A percentile compares a stretch with the other conserved stretches of the same genome.
Evolutionary conservation across 2,888 invertebrate genomes (phyloP).

Genomic region (Timema cristinae): DNA sequence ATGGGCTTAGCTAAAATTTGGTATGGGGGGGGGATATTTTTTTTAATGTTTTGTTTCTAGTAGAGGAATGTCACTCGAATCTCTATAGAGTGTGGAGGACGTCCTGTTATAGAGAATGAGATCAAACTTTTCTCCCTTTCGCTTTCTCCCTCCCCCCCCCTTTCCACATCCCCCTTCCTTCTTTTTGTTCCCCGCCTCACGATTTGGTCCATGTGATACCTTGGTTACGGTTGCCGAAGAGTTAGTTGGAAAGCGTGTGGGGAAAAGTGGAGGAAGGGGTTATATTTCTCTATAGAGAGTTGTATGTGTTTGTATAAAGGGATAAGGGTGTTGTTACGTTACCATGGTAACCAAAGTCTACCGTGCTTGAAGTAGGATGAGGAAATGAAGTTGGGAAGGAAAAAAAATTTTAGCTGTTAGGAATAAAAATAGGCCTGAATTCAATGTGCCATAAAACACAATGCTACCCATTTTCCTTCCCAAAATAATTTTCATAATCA

Average conservation of each 20-base stretch:
- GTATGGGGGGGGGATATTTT: not conserved
- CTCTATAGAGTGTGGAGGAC: conserved; percentile 18
- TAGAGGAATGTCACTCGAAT: conserved; percentile 20
- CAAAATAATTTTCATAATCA: too few species aligned
- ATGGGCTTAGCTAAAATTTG: too few species aligned
- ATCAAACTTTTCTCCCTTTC: conserved; percentile 18
- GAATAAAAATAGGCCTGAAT: too few species aligned
- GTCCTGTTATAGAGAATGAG: conserved; percentile 29
- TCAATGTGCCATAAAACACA: too few species aligned
- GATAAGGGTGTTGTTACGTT: conserved; percentile 23
- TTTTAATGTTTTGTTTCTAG: not conserved
- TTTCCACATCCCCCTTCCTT: too few species aligned
- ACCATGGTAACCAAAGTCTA: conserved; percentile 20
- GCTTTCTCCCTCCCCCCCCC: not conserved
- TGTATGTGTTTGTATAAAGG: too few species aligned
- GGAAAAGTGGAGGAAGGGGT: not conserved
- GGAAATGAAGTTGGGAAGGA: too few species aligned
- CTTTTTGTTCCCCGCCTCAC: too few species aligned
- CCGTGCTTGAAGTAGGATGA: too few species aligned
- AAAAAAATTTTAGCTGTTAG: too few species aligned
- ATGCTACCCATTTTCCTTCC: too few species aligned
- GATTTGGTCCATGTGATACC: conserved; percentile 26
- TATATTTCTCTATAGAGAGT: too few species aligned
- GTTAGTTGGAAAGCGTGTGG: not conserved
- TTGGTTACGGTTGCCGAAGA: conserved; percentile 20